Conservation (phyloP, 1,140 invertebrate genomes). For the Carcinoscorpius rotundicauda region DNA sequence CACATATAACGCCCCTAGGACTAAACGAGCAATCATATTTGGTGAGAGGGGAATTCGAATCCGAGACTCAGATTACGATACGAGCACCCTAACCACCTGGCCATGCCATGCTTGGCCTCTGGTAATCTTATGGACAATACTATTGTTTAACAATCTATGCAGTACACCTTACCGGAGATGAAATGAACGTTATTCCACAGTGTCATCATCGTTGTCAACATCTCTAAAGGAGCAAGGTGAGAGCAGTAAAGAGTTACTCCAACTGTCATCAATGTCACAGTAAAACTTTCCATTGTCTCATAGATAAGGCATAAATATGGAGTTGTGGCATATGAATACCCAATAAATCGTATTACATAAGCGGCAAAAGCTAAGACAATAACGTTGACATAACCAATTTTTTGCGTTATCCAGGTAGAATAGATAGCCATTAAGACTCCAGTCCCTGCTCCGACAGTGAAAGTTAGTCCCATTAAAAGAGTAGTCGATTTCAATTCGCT, state of each 20-base stretch:
- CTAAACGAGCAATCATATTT: no score
- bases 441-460: constrained; percentile 9
- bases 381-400: constrained; percentile 63
- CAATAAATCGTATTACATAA: constrained; percentile 59
- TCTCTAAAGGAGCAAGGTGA: constrained; percentile 57
- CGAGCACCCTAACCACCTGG: no score
- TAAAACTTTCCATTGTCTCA: constrained; percentile 68
- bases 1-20: no score
- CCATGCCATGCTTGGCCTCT: no score
- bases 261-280: constrained; percentile 62
- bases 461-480: constrained; percentile 10
- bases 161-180: constrained; percentile 11
- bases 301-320: constrained; percentile 65
- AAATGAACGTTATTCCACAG: constrained; percentile 66
- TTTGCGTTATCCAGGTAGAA: constrained; percentile 48
- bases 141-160: neutral
- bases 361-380: constrained; percentile 61
- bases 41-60: no score
- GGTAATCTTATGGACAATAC: neutral
- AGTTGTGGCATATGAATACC: constrained; percentile 64
- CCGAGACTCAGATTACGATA: no score
- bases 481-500: constrained; percentile 6
- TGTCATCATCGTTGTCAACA: constrained; percentile 67
- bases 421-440: constrained; percentile 9
- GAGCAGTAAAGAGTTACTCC: constrained; percentile 68